Conservation (phyloP, 2,113 vertebrate species). For the Oxygymnocypris stewartii region DNA sequence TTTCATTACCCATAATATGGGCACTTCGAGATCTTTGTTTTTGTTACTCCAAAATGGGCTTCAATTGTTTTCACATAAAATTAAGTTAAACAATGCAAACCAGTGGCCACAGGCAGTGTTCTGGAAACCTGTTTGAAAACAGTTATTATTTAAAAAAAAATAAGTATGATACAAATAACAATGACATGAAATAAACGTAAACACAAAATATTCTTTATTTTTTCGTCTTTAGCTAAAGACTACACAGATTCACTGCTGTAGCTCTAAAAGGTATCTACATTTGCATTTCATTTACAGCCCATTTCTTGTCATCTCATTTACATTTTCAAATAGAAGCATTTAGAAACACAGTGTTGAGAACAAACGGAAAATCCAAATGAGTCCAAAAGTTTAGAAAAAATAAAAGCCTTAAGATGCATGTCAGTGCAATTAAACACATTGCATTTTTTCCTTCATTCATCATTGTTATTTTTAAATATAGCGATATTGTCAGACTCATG, state of each 20-base stretch:
- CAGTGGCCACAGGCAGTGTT: background rate
- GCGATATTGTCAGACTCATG: constrained; percentile 58
- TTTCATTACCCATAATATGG: too few relatives aligned
- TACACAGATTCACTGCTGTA: constrained; percentile 92
- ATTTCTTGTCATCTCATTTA: constrained; percentile 84
- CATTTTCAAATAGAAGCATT: constrained; percentile 89
- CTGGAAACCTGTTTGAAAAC: background rate
- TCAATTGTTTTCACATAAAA: background rate
- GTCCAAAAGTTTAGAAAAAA: constrained; percentile 73
- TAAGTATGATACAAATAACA: constrained; percentile 43
- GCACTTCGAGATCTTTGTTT: too few relatives aligned
- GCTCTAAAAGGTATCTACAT: constrained; percentile 98
- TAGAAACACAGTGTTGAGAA: constrained; percentile 82
- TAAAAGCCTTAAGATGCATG: constrained; percentile 69
- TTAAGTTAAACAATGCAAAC: background rate
- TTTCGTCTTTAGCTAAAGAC: constrained; percentile 94
- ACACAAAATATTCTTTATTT: constrained; percentile 97
- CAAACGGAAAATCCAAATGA: constrained; percentile 70
- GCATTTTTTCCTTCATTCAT: constrained; percentile 73
- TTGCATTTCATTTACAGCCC: constrained; percentile 96
- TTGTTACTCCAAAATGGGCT: too few relatives aligned
- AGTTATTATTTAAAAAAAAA: too few relatives aligned
- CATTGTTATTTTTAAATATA: constrained; percentile 56
- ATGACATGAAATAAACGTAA: constrained; percentile 73
- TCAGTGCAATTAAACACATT: constrained; percentile 76